Evolutionary conservation across 2,797 vertebrate species (phyloP).

Genomic region (Chelon labrosus): DNA sequence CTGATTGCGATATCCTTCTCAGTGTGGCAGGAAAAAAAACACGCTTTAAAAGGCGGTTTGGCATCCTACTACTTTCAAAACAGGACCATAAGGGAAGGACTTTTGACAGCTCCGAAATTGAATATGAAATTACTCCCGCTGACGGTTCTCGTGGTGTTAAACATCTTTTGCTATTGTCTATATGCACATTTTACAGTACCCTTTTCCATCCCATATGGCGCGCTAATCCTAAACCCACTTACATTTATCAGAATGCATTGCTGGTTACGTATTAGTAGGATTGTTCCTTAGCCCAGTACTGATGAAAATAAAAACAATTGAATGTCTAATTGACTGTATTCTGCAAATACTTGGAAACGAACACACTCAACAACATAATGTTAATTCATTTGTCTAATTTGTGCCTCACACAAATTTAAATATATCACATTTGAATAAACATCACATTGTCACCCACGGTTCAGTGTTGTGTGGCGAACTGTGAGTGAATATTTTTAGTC

Average conservation of each 20-base stretch:
- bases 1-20: conserved; percentile 3
- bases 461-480: not conserved
- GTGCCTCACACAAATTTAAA: not conserved
- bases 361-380: not conserved
- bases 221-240: not conserved
- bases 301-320: not conserved
- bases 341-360: not conserved
- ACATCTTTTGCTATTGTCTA: not conserved
- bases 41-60: conserved; percentile 7
- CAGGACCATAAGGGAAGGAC: not conserved
- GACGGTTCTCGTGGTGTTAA: not conserved
- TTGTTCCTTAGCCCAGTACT: not conserved
- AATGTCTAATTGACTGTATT: conserved; percentile 11
- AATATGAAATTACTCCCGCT: not conserved
- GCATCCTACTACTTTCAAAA: not conserved
- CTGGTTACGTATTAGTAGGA: not conserved
- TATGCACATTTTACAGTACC: not conserved
- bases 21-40: conserved; percentile 3
- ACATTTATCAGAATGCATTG: not conserved
- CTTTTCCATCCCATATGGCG: not conserved
- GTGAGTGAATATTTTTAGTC: conserved; percentile 47
- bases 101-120: not conserved
- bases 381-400: conserved; percentile 13
- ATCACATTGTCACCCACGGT: not conserved
- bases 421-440: conserved; percentile 14